phyloP scores from a whole-genome alignment of 2,888 invertebrate genomes.

The Tanypteryx hageni region DNA sequence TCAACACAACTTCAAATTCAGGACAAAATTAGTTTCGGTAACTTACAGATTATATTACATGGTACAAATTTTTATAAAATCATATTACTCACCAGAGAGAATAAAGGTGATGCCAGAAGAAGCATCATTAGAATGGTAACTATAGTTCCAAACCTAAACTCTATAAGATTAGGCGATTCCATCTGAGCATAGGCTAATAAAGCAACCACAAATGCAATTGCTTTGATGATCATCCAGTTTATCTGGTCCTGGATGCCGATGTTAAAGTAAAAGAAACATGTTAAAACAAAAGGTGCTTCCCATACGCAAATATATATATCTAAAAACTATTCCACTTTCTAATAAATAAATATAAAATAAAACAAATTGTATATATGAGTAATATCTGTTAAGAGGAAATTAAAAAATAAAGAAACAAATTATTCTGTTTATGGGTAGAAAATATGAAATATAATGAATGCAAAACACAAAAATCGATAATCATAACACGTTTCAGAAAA shows the following conservation, averaged over 20 bases:
- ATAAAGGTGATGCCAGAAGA: constrained; percentile 84
- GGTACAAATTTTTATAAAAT: background rate
- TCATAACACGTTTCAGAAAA: too few species aligned
- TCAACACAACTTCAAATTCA: background rate
- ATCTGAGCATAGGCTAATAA: constrained; percentile 81
- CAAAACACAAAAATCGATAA: too few species aligned
- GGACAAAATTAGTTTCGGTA: background rate
- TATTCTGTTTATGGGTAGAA: too few species aligned
- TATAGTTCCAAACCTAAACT: constrained; percentile 84
- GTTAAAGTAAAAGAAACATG: background rate
- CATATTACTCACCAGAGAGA: constrained; percentile 80
- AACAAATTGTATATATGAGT: too few species aligned
- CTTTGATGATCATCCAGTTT: constrained; percentile 75
- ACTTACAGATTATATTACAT: background rate
- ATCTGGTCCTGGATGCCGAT: constrained; percentile 69
- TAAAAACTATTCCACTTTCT: too few species aligned
- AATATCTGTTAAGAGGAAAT: too few species aligned
- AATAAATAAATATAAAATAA: too few species aligned
- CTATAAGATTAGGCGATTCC: constrained; percentile 82
- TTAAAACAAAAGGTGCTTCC: background rate
- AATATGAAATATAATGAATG: too few species aligned
- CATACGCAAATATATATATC: background rate
- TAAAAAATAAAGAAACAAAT: too few species aligned
- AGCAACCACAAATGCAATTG: constrained; percentile 78
- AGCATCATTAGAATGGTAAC: constrained; percentile 83